phyloP scores from a whole-genome alignment of 2,113 vertebrate genomes.

The Nibea albiflora region DNA sequence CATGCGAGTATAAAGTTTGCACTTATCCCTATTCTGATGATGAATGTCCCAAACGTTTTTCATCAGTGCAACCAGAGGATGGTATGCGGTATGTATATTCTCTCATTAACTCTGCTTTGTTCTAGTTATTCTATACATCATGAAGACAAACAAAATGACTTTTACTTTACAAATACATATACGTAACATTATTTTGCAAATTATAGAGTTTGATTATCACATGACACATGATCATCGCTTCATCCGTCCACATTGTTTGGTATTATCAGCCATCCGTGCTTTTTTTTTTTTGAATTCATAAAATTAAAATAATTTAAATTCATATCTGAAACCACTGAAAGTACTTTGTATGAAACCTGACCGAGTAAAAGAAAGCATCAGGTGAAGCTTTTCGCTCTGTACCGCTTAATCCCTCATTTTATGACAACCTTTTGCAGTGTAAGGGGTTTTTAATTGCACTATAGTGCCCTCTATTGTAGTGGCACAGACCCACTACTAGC shows the following conservation, averaged over 20 bases:
- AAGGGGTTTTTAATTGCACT: neutral
- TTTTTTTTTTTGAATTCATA: neutral
- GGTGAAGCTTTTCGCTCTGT: neutral
- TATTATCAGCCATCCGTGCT: too few relatives aligned
- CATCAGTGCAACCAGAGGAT: neutral
- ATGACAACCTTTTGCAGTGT: neutral
- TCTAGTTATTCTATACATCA: neutral
- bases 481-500: neutral
- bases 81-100: too few relatives aligned
- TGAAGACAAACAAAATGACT: neutral
- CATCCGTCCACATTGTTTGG: neutral
- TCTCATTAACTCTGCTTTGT: constrained; percentile 5
- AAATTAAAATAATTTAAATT: neutral
- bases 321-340: neutral
- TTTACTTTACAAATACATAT: neutral
- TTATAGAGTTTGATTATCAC: neutral
- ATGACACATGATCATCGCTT: neutral
- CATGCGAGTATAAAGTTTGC: constrained; percentile 44
- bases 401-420: neutral
- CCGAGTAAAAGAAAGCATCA: neutral
- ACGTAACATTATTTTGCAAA: neutral
- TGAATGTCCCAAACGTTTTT: constrained; percentile 8
- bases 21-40: constrained; percentile 30
- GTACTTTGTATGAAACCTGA: neutral
- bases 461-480: constrained; percentile 38